Conservation (phyloP, 2,888 invertebrate genomes). For the Chironomus tentans region DNA sequence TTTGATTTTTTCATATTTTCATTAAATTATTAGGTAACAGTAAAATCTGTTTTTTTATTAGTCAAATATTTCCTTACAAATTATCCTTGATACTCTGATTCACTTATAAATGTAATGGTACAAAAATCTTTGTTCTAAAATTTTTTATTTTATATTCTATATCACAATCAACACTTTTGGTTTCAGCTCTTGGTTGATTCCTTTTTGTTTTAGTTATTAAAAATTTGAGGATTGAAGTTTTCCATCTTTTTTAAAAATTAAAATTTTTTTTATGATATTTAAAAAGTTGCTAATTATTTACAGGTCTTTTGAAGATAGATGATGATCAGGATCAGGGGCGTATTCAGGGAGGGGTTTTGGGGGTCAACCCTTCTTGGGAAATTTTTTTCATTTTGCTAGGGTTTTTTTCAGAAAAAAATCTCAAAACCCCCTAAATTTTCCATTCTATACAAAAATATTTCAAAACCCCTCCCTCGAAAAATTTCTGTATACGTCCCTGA, state of each 20-base stretch:
- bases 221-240: not conserved
- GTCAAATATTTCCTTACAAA: not conserved
- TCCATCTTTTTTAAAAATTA: not conserved
- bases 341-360: no score
- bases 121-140: not conserved
- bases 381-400: no score
- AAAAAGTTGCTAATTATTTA: not conserved
- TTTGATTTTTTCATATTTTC: no score
- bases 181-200: conserved; percentile 6
- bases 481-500: no score
- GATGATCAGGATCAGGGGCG: no score
- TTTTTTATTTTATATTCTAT: not conserved
- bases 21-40: not conserved
- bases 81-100: not conserved
- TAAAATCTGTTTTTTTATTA: not conserved
- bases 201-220: not conserved
- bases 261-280: no score
- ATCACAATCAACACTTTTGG: conserved; percentile 6
- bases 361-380: no score
- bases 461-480: no score
- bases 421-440: no score
- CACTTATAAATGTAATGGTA: not conserved
- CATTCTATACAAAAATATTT: no score
- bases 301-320: not conserved
- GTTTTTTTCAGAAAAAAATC: no score